Conservation (phyloP, 2,888 invertebrate species). For the Poecilobothrus nobilitatus region DNA sequence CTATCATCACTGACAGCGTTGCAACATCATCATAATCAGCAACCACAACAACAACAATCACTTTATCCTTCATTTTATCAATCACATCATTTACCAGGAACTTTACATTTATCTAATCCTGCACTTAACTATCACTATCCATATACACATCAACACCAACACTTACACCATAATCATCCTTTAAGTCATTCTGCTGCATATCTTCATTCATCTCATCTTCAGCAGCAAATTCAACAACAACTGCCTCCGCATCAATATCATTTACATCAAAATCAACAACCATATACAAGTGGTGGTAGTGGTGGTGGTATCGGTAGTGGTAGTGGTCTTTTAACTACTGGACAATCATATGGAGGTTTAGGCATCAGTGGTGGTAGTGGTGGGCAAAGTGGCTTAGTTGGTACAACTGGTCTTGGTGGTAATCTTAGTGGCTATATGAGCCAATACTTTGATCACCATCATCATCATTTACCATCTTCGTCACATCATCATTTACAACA, state of each 20-base stretch:
- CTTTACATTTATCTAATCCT: constrained; percentile 42
- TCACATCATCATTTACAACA: constrained; percentile 27
- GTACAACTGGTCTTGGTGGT: constrained; percentile 20
- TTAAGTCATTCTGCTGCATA: constrained; percentile 9
- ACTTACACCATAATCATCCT: constrained; percentile 22
- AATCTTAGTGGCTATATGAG: constrained; percentile 19
- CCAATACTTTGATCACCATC: constrained; percentile 30
- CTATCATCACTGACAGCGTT: constrained; percentile 30
- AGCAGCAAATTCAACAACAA: constrained; percentile 33
- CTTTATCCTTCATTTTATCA: constrained; percentile 23
- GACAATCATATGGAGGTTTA: constrained; percentile 35
- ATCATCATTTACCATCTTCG: constrained; percentile 24
- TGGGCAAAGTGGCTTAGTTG: constrained; percentile 22
- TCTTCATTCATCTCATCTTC: constrained; percentile 23
- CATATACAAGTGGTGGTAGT: constrained; percentile 36
- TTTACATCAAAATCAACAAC: constrained; percentile 31
- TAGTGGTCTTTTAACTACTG: constrained; percentile 25
- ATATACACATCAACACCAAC: constrained; percentile 38
- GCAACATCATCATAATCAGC: constrained; percentile 34
- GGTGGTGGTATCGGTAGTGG: constrained; percentile 15
- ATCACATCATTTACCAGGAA: constrained; percentile 36
- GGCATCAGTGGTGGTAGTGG: constrained; percentile 35
- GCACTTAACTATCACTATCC: constrained; percentile 37
- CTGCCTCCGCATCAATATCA: constrained; percentile 30
- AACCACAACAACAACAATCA: constrained; percentile 24